A percentile compares a stretch with the other conserved stretches of the same genome.
These are phyloP conservation scores for Barnardius zonarius DNA, from an alignment of 2,113 vertebrate species.

Conservation along the genomic window DNA sequence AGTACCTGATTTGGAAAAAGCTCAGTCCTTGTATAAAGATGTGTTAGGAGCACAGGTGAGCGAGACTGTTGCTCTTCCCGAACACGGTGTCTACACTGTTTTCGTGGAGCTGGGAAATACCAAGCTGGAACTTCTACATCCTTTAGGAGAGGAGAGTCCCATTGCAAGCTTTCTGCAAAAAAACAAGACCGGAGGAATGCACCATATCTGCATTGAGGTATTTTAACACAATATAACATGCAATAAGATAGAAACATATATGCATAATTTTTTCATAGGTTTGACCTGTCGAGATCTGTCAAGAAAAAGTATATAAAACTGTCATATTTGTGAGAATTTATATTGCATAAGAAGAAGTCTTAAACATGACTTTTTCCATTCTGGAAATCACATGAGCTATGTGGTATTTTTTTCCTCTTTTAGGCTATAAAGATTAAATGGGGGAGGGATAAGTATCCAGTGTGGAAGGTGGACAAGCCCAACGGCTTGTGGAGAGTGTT, in stretches of 20 bases:
- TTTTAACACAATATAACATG: not conserved
- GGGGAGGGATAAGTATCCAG: not conserved
- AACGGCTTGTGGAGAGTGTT: not conserved
- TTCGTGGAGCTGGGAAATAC: constrained; percentile 96
- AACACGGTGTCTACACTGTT: constrained; percentile 91
- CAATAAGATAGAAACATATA: not conserved
- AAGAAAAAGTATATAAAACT: not conserved
- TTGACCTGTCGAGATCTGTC: not conserved
- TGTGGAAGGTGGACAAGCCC: not conserved
- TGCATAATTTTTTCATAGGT: not conserved
- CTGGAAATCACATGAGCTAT: not conserved
- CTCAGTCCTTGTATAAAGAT: constrained; percentile 84
- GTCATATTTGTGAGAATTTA: not conserved
- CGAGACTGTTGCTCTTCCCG: constrained; percentile 80
- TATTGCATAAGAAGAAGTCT: not conserved
- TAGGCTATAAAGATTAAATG: not conserved
- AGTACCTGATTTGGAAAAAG: constrained; percentile 89
- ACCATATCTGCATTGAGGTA: constrained; percentile 98
- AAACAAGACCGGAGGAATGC: constrained; percentile 92
- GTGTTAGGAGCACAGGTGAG: constrained; percentile 88
- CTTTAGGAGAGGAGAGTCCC: constrained; percentile 89
- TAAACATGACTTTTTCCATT: not conserved
- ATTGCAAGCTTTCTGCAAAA: constrained; percentile 90
- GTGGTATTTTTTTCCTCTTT: not conserved
- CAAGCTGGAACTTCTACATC: constrained; percentile 93